Evolutionary conservation across 2,888 invertebrate species (phyloP).

Genomic region (Fragum whitleyi): DNA sequence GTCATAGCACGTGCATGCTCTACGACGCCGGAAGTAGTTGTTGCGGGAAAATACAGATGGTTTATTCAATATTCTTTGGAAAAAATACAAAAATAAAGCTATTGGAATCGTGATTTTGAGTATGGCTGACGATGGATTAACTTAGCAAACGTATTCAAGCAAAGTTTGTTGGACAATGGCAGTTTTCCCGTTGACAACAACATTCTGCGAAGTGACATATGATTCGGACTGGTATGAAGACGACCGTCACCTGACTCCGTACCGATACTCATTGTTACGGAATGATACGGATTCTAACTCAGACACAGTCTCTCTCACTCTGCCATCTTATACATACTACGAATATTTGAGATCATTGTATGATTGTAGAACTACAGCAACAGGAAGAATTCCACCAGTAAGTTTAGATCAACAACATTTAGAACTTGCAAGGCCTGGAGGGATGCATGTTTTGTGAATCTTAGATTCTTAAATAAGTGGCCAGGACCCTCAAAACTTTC

Average conservation of each 20-base stretch:
- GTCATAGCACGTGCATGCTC: constrained; percentile 50
- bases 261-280: constrained; percentile 62
- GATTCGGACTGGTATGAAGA: constrained; percentile 71
- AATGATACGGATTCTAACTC: constrained; percentile 62
- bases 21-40: constrained; percentile 39
- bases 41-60: constrained; percentile 44
- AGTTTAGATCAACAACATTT: constrained; percentile 37
- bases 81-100: background rate
- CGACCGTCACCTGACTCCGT: constrained; percentile 67
- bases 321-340: constrained; percentile 69
- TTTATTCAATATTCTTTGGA: background rate
- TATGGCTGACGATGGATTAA: background rate
- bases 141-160: background rate
- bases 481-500: too few species aligned
- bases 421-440: too few species aligned
- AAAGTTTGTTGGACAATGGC: background rate
- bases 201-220: constrained; percentile 76
- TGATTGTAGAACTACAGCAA: constrained; percentile 66
- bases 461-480: too few species aligned
- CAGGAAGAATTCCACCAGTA: constrained; percentile 43
- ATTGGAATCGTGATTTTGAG: background rate
- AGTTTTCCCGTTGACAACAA: constrained; percentile 29
- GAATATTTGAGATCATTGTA: constrained; percentile 71
- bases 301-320: constrained; percentile 65
- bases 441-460: too few species aligned